Evolutionary conservation across 2,113 vertebrate species (phyloP), one percentile per base, ranked within the genome.

Genomic region (Muscicapa adusta): DNA sequence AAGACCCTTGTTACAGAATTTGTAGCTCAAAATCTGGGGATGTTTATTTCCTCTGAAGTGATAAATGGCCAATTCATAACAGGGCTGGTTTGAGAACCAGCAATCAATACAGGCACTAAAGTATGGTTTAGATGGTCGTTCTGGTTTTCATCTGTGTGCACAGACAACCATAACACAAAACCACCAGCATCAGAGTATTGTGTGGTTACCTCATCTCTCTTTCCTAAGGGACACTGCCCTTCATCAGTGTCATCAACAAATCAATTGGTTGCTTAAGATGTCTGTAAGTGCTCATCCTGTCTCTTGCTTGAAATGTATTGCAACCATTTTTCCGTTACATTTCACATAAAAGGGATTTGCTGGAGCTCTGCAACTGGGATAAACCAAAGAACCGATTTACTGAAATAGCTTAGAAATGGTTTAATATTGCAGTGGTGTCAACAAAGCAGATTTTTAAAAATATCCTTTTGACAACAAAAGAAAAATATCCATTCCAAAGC

Each of bases 221-320:
- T 89, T 76, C 66, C 54, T 91, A 85, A 75, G 72, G 67, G 93
- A 85, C 53, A 38, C 31, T 93, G 80, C 81, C 95, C 87, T 97
- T 96, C 86, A 57, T 97, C 97, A 96, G 91, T 93, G 84, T 96
- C 93, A 94, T 75, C 94, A 73, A 61, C 94, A 96, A 95, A 97
- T 97, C 97, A 97, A 61, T 95, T 84, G 89, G 60, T 95, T 72
- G 72, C 91, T 97, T 91, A 89, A 56, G 82, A 88, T 61, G 51
- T 19, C 63, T 94, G 70, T 67, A 95, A 96, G 86, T 80, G 70
- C 48, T 76, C 74, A 51, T 94, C 89, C 92, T 79, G 54, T 77
- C 90, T 96, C 95, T 85, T 91, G 67, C 60, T 91, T 94, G 86
- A 94, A 91, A 83, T 83, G 51, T 92, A 91, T 85, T 91, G 93